These are phyloP conservation scores for Coptotermes formosanus DNA, from an alignment of 1,140 invertebrate genomes.

Conservation along the genomic window DNA sequence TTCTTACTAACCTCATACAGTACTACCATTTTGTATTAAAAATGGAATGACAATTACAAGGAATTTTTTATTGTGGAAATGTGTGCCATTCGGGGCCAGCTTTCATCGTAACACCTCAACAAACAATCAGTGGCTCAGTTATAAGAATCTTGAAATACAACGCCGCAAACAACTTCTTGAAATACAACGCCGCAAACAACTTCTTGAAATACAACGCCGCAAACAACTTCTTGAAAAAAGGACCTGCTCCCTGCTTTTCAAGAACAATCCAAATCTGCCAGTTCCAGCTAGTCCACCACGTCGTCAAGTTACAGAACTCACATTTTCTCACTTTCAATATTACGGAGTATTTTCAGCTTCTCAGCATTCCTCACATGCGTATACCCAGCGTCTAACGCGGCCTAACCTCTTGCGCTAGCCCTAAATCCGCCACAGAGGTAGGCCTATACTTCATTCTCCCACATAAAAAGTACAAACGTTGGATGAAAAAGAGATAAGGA, in stretches of 20 bases:
- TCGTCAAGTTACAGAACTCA: not conserved
- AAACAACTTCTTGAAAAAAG: not conserved
- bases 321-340: not conserved
- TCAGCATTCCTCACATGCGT: not conserved
- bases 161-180: too few species aligned
- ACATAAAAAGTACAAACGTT: not conserved
- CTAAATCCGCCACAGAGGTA: not conserved
- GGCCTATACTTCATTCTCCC: not conserved
- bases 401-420: not conserved
- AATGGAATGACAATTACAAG: too few species aligned
- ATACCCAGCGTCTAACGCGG: not conserved
- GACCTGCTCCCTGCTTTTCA: not conserved
- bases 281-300: not conserved
- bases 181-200: not conserved
- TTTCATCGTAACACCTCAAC: too few species aligned
- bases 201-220: too few species aligned
- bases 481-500: constrained; percentile 6
- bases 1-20: too few species aligned
- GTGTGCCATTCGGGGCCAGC: too few species aligned
- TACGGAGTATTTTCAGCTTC: not conserved
- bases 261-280: not conserved
- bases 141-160: too few species aligned
- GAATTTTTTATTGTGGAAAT: too few species aligned
- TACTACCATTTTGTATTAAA: too few species aligned
- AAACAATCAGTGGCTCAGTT: too few species aligned